Evolutionary conservation across 2,888 invertebrate genomes (phyloP).

Genomic region (Corbicula japonica): DNA sequence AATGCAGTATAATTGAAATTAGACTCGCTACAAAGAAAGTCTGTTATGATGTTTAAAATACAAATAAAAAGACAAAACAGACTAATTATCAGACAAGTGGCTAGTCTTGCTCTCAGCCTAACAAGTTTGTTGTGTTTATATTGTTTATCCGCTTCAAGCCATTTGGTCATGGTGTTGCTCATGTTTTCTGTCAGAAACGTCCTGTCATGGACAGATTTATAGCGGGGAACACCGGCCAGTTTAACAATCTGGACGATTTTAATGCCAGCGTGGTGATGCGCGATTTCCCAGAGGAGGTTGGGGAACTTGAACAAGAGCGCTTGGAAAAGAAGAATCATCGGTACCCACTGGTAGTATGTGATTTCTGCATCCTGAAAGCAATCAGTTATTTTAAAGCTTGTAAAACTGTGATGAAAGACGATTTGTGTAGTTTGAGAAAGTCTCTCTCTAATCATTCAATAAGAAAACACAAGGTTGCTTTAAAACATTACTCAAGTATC

Average conservation of each 20-base stretch:
- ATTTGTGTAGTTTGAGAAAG: too few relatives aligned
- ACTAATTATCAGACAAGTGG: too few relatives aligned
- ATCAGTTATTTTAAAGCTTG: too few relatives aligned
- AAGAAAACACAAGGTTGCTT: too few relatives aligned
- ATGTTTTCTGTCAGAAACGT: slow-evolving; percentile 78
- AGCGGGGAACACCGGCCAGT: slow-evolving; percentile 78
- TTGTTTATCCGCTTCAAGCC: slow-evolving; percentile 78
- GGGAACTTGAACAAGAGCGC: slow-evolving; percentile 82
- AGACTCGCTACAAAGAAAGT: too few relatives aligned
- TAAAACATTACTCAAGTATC: too few relatives aligned
- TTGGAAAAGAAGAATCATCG: slow-evolving; percentile 80
- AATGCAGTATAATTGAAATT: too few relatives aligned
- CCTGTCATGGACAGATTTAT: slow-evolving; percentile 79
- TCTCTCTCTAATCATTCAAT: too few relatives aligned
- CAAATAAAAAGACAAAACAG: too few relatives aligned
- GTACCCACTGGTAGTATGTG: slow-evolving; percentile 83
- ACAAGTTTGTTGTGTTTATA: slow-evolving; percentile 79
- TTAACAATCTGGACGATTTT: slow-evolving; percentile 76
- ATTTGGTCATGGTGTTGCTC: slow-evolving; percentile 78
- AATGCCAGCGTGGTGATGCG: slow-evolving; percentile 78
- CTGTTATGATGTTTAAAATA: too few relatives aligned
- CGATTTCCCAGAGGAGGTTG: slow-evolving; percentile 80
- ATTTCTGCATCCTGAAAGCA: slow-evolving; percentile 73
- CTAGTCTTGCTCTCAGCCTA: slow-evolving; percentile 74
- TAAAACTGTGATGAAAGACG: too few relatives aligned